Evolutionary conservation across 2,797 vertebrate species (phyloP).

Genomic region (Muscicapa comitata): DNA sequence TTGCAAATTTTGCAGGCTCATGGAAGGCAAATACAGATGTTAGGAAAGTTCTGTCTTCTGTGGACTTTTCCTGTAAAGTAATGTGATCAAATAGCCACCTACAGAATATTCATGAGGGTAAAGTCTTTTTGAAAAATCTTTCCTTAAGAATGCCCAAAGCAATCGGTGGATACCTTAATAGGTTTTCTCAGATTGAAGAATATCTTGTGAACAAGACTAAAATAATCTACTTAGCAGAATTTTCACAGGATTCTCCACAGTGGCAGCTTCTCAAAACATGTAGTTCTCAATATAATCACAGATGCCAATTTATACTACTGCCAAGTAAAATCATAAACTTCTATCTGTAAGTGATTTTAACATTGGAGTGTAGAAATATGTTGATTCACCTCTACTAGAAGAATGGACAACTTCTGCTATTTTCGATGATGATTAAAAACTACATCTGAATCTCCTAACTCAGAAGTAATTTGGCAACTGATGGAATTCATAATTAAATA

Average conservation of each 20-base stretch:
- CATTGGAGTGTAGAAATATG: neutral
- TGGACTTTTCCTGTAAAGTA: neutral
- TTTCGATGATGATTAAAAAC: neutral
- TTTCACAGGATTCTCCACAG: neutral
- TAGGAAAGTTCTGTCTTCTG: neutral
- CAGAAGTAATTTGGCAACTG: neutral
- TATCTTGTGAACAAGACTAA: neutral
- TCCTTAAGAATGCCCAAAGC: neutral
- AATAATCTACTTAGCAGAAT: neutral
- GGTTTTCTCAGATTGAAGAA: neutral
- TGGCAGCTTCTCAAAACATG: neutral
- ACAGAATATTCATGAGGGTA: neutral
- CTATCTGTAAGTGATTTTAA: neutral
- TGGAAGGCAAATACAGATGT: neutral
- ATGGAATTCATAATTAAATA: neutral
- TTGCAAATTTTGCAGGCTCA: neutral
- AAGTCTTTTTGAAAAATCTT: neutral
- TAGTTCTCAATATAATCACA: neutral
- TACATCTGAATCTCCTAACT: neutral
- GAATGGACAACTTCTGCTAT: neutral
- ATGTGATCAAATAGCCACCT: neutral
- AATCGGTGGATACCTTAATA: neutral
- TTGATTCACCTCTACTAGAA: neutral
- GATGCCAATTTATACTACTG: neutral
- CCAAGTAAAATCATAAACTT: neutral